A percentile compares a stretch with the other conserved stretches of the same genome.
Evolutionary conservation across 2,797 vertebrate species (phyloP).

Genomic region (Chaunax sp.): DNA sequence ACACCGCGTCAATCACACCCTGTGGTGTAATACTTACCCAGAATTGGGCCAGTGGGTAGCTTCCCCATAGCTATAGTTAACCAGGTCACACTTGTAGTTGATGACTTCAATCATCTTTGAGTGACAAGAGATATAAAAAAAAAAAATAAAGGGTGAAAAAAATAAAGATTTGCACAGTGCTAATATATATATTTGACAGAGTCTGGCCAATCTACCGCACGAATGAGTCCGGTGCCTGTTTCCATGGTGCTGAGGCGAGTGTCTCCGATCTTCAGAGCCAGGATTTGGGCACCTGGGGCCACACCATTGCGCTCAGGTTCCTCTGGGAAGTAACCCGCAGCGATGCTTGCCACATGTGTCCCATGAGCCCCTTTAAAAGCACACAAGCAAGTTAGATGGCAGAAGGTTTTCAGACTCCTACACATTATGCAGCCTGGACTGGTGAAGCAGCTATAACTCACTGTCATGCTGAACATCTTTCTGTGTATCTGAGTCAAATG

Average conservation of each 20-base stretch:
- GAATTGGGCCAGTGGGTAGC: slow-evolving; percentile 99
- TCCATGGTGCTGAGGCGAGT: slow-evolving; percentile 99
- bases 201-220: slow-evolving; percentile 83
- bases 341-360: slow-evolving; percentile 97
- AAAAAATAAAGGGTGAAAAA: background rate
- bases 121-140: slow-evolving; percentile 28
- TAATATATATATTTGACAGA: background rate
- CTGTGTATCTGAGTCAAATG: background rate
- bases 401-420: background rate
- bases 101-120: slow-evolving; percentile 98
- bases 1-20: background rate
- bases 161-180: background rate
- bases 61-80: slow-evolving; percentile 99
- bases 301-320: slow-evolving; percentile 95
- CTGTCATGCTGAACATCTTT: background rate
- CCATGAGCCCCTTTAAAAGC: slow-evolving; percentile 91
- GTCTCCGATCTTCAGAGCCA: slow-evolving; percentile 97
- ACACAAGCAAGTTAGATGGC: slow-evolving; percentile 13
- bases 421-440: background rate
- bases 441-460: too few species aligned
- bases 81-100: slow-evolving; percentile 98
- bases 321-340: slow-evolving; percentile 95
- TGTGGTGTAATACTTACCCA: slow-evolving; percentile 84
- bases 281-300: slow-evolving; percentile 95
- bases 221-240: slow-evolving; percentile 97